These are phyloP conservation scores for Polyergus mexicanus DNA, from an alignment of 1,140 invertebrate species.

Conservation along the genomic window DNA sequence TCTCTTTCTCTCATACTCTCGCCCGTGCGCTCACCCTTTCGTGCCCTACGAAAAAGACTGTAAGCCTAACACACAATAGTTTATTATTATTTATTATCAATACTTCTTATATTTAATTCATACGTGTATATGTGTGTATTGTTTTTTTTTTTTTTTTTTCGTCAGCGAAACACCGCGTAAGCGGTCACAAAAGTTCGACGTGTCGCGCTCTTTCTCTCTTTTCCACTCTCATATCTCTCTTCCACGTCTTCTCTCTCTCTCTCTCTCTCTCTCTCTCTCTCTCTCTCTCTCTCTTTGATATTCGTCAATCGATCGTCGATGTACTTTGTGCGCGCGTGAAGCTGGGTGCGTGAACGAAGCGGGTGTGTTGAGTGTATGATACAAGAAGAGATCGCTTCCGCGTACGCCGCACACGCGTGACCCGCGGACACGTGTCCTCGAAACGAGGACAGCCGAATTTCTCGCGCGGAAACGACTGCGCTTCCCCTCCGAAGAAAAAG, in stretches of 20 bases:
- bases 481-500: background rate
- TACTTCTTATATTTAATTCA: slow-evolving; percentile 79
- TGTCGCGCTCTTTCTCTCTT: slow-evolving; percentile 20
- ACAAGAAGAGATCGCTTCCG: slow-evolving; percentile 19
- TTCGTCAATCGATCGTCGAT: slow-evolving; percentile 31
- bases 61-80: slow-evolving; percentile 80
- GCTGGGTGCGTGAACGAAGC: slow-evolving; percentile 24
- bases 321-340: slow-evolving; percentile 15
- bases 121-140: slow-evolving; percentile 68
- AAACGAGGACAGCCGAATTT: too few relatives aligned
- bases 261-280: background rate
- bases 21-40: slow-evolving; percentile 69
- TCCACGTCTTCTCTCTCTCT: background rate
- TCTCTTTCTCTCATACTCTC: slow-evolving; percentile 59
- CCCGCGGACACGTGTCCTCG: background rate
- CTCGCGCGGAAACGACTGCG: slow-evolving; percentile 5
- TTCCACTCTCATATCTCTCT: slow-evolving; percentile 1
- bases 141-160: slow-evolving; percentile 57
- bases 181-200: slow-evolving; percentile 54
- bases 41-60: slow-evolving; percentile 78
- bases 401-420: background rate
- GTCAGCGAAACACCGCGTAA: slow-evolving; percentile 65
- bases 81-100: slow-evolving; percentile 81
- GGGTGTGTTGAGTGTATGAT: slow-evolving; percentile 4
- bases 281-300: slow-evolving; percentile 23